These are phyloP conservation scores for Puffinus mauretanicus DNA, from an alignment of 2,113 vertebrate species.

Conservation along the genomic window DNA sequence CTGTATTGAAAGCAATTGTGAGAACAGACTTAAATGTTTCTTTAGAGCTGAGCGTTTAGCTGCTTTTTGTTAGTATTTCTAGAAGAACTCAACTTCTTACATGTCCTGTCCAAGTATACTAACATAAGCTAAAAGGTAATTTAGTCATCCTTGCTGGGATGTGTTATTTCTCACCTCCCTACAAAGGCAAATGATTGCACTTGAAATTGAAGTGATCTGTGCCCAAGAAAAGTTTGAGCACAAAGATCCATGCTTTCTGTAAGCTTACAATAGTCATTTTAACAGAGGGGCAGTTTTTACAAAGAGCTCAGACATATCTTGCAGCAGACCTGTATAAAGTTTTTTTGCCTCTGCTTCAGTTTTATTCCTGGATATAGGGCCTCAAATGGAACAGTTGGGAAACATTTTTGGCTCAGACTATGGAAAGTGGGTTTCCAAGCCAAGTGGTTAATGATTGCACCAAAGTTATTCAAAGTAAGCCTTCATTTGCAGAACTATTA, in stretches of 20 bases:
- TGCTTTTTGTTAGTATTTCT: not conserved
- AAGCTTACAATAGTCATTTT: not conserved
- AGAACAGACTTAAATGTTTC: not conserved
- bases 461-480: conserved; percentile 48
- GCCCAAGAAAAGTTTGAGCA: not conserved
- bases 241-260: not conserved
- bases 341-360: conserved; percentile 2
- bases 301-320: not conserved
- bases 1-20: not conserved
- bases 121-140: not conserved
- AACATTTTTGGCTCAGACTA: conserved; percentile 51
- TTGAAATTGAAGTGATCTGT: not conserved
- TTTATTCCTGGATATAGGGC: conserved; percentile 48
- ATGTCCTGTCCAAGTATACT: not conserved
- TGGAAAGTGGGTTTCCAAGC: conserved; percentile 58
- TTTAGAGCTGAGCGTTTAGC: not conserved
- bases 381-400: conserved; percentile 54
- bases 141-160: not conserved
- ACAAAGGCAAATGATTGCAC: not conserved
- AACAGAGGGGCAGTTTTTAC: not conserved
- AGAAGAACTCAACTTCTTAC: not conserved
- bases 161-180: not conserved
- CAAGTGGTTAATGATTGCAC: conserved; percentile 60
- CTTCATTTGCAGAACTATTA: conserved; percentile 48
- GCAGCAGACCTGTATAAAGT: not conserved